Evolutionary conservation across 2,797 vertebrate genomes (phyloP).

Genomic region (Arnoldichthys spilopterus): DNA sequence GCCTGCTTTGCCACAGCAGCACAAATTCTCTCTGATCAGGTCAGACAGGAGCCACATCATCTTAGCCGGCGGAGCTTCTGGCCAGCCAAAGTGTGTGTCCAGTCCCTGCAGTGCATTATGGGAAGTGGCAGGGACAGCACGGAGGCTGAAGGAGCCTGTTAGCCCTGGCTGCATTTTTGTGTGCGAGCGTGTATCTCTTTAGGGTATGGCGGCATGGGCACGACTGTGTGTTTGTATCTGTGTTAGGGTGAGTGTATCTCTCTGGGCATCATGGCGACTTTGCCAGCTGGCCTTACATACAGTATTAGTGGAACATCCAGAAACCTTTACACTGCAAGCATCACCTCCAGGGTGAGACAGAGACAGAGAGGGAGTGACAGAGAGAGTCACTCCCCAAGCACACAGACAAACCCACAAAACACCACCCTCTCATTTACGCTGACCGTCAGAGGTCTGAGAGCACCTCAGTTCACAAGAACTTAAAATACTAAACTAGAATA

Average conservation of each 20-base stretch:
- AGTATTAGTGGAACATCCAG: constrained; percentile 71
- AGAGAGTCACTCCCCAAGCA: not conserved
- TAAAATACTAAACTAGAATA: not conserved
- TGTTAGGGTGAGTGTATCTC: constrained; percentile 8
- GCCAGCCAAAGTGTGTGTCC: constrained; percentile 28
- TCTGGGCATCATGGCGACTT: constrained; percentile 59
- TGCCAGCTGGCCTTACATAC: constrained; percentile 65
- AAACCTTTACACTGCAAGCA: constrained; percentile 59
- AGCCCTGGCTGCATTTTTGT: constrained; percentile 49
- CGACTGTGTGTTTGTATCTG: constrained; percentile 21
- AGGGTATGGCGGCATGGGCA: constrained; percentile 44
- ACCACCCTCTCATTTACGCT: no score
- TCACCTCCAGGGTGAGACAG: constrained; percentile 26
- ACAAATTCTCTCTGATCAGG: constrained; percentile 34
- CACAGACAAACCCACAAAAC: not conserved
- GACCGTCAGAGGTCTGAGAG: no score
- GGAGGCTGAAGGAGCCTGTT: constrained; percentile 46
- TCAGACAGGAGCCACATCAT: constrained; percentile 42
- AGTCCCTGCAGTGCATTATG: constrained; percentile 68
- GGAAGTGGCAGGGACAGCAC: constrained; percentile 56
- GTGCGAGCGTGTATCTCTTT: constrained; percentile 37
- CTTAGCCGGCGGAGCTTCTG: constrained; percentile 34
- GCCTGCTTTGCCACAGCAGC: constrained; percentile 34
- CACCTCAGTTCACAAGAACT: no score
- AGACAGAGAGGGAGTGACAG: constrained; percentile 7